Evolutionary conservation across 1,140 invertebrate species (phyloP).

Genomic region (Geopemphigus sp.): DNA sequence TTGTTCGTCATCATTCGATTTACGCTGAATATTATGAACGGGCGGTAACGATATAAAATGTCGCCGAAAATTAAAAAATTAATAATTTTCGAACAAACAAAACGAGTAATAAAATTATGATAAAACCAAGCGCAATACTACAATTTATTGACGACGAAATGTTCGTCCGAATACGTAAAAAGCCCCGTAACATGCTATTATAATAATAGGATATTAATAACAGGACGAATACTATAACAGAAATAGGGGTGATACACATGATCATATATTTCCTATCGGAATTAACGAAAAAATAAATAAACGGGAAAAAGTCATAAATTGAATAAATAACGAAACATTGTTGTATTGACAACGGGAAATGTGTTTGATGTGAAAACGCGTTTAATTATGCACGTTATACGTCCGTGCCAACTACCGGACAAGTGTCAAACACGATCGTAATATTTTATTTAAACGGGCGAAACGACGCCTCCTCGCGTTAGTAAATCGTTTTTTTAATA

Average conservation of each 20-base stretch:
- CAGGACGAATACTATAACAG: neutral
- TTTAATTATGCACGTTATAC: neutral
- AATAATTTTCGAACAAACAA: no score
- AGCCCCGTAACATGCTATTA: neutral
- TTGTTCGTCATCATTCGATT: neutral
- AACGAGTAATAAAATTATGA: no score
- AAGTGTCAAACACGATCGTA: constrained; percentile 6
- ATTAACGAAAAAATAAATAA: neutral
- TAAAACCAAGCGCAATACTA: neutral
- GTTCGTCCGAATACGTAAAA: neutral
- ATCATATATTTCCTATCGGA: neutral
- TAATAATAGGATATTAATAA: constrained; percentile 8
- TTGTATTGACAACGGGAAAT: neutral
- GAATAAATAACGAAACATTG: constrained; percentile 4
- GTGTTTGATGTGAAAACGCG: neutral
- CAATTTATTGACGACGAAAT: neutral
- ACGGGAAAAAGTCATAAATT: neutral
- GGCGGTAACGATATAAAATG: no score
- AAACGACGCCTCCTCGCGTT: neutral
- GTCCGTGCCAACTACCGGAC: neutral
- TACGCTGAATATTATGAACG: no score
- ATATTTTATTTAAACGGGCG: constrained; percentile 7
- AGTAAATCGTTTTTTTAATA: neutral
- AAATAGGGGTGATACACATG: neutral
- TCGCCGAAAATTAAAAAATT: no score